A percentile compares a stretch with the other conserved stretches of the same genome.
Evolutionary conservation across 2,888 invertebrate genomes (phyloP).

Genomic region (Meloe dianella): DNA sequence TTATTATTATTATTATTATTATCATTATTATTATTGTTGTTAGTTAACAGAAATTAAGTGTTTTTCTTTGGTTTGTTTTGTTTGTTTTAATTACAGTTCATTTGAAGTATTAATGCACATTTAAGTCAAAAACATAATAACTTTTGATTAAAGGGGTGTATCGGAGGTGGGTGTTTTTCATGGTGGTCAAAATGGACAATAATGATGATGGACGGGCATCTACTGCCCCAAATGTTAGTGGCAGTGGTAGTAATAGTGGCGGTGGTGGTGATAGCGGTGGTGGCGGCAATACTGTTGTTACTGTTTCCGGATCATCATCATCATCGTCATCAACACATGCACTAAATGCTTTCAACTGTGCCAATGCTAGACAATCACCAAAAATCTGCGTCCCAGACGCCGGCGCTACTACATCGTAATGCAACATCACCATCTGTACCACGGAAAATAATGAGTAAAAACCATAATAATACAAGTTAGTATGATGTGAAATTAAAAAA

Average conservation of each 20-base stretch:
- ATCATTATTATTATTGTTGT: slow-evolving; percentile 8
- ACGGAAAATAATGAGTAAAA: slow-evolving; percentile 69
- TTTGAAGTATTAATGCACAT: not conserved
- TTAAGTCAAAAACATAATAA: slow-evolving; percentile 16
- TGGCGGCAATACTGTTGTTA: slow-evolving; percentile 35
- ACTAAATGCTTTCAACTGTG: slow-evolving; percentile 43
- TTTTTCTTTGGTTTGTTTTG: not conserved
- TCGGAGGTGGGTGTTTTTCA: slow-evolving; percentile 34
- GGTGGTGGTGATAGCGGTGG: slow-evolving; percentile 20
- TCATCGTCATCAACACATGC: slow-evolving; percentile 22
- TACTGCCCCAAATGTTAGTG: slow-evolving; percentile 36
- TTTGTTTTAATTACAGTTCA: slow-evolving; percentile 16
- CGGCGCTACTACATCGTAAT: slow-evolving; percentile 54
- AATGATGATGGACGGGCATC: slow-evolving; percentile 43
- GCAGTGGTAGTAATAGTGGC: slow-evolving; percentile 32
- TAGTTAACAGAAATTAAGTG: not conserved
- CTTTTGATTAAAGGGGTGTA: slow-evolving; percentile 11
- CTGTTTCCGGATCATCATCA: slow-evolving; percentile 35
- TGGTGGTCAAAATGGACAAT: slow-evolving; percentile 50
- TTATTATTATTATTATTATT: slow-evolving; percentile 10
- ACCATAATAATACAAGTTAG: slow-evolving; percentile 71
- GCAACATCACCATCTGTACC: slow-evolving; percentile 63
- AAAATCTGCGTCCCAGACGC: slow-evolving; percentile 46
- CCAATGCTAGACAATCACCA: slow-evolving; percentile 51
- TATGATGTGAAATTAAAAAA: slow-evolving; percentile 46